Evolutionary conservation across 2,888 invertebrate species (phyloP), one percentile per base, ranked within the genome.

Genomic region (Hyles lineata): DNA sequence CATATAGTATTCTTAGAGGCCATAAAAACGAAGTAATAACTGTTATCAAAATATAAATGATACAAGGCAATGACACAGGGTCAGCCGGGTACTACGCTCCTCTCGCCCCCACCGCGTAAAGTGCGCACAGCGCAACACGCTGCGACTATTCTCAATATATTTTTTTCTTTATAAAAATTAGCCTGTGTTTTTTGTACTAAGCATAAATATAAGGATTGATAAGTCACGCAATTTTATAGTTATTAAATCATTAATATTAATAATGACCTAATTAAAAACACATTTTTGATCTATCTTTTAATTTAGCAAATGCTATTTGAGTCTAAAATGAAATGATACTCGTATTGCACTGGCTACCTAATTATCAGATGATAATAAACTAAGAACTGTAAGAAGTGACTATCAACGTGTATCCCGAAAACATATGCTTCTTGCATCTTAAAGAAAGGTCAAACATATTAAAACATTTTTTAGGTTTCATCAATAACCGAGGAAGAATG

Each of bases 21-120:
- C 76, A 80, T 78, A 79, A 79, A 74, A 79, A 74, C 76, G 72
- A 73, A 59, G 63, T 83, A 83, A 83, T 85, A 80, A 81, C 82
- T 76, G 84, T 85, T 82, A 85, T 86, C 82, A 80, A 80, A 79
- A 76, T 43, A 72, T 74, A 71, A 76, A 70, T 62, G 74, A 74
- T 74, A 74, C 72, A 73, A 62, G 67, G 72, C 67, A 71, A 73
- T 72, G 74, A 74, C 67, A 67, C 73, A 72, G 74, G 74, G 74
- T 74, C 74, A 72, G 70, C 63, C 70, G 62, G 63, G 63, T 67
- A 67, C 67, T 67, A 67, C 23, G 67, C 67, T 43, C 17, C 67
- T 21, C 70, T 62, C 58, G 67, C 63, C 72, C 63, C 63, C 67
- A 67, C 67, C n/a, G 50, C 23, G 63, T 21, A 67, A 7, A 67